A percentile compares a stretch with the other conserved stretches of the same genome.
Evolutionary conservation across 2,113 vertebrate genomes (phyloP).

Genomic region (Bungarus multicinctus): DNA sequence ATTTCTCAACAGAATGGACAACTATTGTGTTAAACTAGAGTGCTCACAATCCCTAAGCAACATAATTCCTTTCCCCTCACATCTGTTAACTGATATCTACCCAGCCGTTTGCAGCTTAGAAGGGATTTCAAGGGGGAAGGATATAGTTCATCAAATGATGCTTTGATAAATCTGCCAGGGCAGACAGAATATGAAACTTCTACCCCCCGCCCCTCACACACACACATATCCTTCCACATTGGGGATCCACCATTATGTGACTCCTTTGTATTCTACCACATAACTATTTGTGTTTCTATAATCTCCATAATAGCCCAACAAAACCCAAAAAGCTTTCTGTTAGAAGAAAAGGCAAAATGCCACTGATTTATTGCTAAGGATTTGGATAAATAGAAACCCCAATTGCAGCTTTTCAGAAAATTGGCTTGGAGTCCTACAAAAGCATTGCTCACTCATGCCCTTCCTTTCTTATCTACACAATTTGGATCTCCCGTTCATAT

Average conservation of each 20-base stretch:
- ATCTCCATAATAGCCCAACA: neutral
- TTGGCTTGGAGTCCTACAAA: neutral
- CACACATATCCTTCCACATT: neutral
- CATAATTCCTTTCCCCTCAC: neutral
- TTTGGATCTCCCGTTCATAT: neutral
- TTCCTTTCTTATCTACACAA: neutral
- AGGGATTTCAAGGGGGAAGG: slow-evolving; percentile 5
- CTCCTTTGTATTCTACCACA: neutral
- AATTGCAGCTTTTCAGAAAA: neutral
- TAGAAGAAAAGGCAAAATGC: neutral
- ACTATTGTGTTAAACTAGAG: neutral
- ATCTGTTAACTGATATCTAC: slow-evolving; percentile 12
- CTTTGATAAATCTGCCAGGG: slow-evolving; percentile 11
- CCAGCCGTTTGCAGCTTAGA: neutral
- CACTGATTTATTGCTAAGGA: neutral
- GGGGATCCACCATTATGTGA: neutral
- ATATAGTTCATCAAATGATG: slow-evolving; percentile 15
- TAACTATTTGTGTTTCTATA: neutral
- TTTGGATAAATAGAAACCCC: neutral
- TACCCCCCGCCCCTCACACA: neutral
- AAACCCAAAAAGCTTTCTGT: slow-evolving; percentile 1
- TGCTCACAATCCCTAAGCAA: neutral
- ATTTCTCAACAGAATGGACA: neutral
- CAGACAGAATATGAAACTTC: neutral
- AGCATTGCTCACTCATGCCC: neutral